Conservation (phyloP, 2,888 invertebrate species). For the Molanna angustata region DNA sequence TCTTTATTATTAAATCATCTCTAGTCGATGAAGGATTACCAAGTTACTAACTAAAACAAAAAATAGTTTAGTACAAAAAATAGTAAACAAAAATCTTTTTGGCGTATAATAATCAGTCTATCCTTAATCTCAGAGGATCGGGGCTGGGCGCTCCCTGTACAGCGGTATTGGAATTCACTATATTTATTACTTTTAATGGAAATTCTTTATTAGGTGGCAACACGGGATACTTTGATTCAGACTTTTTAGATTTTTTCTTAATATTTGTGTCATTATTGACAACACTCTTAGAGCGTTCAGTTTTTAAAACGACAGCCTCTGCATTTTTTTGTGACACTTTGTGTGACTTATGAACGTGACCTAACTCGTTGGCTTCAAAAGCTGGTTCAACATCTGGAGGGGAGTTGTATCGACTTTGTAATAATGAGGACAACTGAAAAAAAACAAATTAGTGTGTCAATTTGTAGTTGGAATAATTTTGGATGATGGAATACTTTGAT, state of each 20-base stretch:
- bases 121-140: conserved; percentile 23
- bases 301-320: too few relatives aligned
- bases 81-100: neutral
- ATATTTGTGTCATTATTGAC: too few relatives aligned
- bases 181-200: conserved; percentile 19
- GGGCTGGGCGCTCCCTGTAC: conserved; percentile 22
- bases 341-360: neutral
- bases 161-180: conserved; percentile 18
- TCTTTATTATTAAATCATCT: too few relatives aligned
- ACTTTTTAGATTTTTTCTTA: conserved; percentile 8
- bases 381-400: conserved; percentile 40
- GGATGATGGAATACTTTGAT: too few relatives aligned
- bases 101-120: conserved; percentile 15
- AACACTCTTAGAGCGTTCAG: too few relatives aligned
- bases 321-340: neutral
- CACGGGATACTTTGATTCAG: neutral
- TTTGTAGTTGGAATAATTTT: too few relatives aligned
- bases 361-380: conserved; percentile 43
- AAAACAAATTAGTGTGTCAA: neutral
- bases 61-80: too few relatives aligned
- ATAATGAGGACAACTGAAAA: conserved; percentile 22
- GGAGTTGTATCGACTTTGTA: conserved; percentile 19
- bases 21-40: too few relatives aligned
- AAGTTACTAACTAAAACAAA: too few relatives aligned
- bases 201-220: conserved; percentile 19